phyloP scores from a whole-genome alignment of 2,113 vertebrate genomes.

The Halichoeres trimaculatus region DNA sequence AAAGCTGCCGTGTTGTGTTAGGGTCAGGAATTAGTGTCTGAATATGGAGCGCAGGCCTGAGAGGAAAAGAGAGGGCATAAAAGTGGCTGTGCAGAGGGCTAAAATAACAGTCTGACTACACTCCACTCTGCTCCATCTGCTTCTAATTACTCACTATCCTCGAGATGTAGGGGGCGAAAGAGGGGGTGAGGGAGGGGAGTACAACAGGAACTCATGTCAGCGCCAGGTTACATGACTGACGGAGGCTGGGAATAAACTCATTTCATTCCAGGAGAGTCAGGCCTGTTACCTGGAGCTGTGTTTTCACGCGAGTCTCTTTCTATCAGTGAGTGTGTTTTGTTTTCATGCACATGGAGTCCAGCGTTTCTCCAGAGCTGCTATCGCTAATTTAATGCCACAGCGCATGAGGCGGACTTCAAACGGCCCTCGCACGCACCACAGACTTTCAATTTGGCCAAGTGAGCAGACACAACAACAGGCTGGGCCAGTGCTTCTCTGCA shows the following conservation, averaged over 20 bases:
- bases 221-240: constrained; percentile 78
- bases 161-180: constrained; percentile 76
- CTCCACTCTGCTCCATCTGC: constrained; percentile 73
- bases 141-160: constrained; percentile 81
- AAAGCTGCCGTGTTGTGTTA: constrained; percentile 53
- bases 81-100: constrained; percentile 71
- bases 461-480: constrained; percentile 58
- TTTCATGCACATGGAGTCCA: constrained; percentile 30
- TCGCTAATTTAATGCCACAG: constrained; percentile 73
- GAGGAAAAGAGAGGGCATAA: constrained; percentile 59
- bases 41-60: constrained; percentile 59
- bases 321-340: constrained; percentile 30
- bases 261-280: constrained; percentile 70
- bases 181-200: constrained; percentile 28
- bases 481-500: constrained; percentile 13
- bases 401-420: constrained; percentile 71
- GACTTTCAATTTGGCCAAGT: constrained; percentile 63
- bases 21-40: constrained; percentile 73
- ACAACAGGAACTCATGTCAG: constrained; percentile 84
- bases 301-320: constrained; percentile 38
- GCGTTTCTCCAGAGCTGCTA: constrained; percentile 45
- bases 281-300: constrained; percentile 48
- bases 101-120: constrained; percentile 76
- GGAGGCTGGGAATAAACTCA: constrained; percentile 79
- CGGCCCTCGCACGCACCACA: constrained; percentile 50